Base-by-base conservation (phyloP, 2,888 invertebrate species). In the Phalera bucephala region DNA sequence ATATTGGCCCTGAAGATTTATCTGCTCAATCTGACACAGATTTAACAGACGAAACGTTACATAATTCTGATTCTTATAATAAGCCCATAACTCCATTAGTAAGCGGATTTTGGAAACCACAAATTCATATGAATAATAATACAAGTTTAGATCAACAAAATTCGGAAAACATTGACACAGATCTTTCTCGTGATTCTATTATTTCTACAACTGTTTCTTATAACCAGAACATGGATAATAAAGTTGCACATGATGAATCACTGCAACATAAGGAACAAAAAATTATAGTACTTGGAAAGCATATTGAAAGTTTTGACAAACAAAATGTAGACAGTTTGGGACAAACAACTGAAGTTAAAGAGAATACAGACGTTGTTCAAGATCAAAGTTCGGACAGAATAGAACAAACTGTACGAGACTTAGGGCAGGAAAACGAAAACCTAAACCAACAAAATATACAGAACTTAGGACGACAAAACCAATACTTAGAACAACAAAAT, bases 1-100 rank as follows among this genome's bases (percentile, higher is more conserved):
- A 72, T 48, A 67, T 72, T 29, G 54, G 55, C 4, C 45, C 64
- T 17, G 69, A 71, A 26, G 64, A 60, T 25, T 13, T 38, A 26
- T 17, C 28, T n/a, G 27, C 9, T 29, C 0, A 8, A 17, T 15
- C 14, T 15, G 13, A 10, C 13, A 6, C 21, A 4, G 22, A 31
- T 10, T 7, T 40, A 31, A 31, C 30, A n/a, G 8, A 14, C 36
- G 3, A 37, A 14, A 27, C 13, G n/a, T 5, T n/a, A 5, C 5
- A 2, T 9, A 2, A n/a, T 14, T 11, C 13, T 2, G 14, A 13
- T 12, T 11, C 6, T 25, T 3, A 14, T 27, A 27, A 27, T 5
- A 12, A 25, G 8, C 27, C 1, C 14, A 13, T 9, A 5, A 13
- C 14, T 4, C 27, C 27, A n/a, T 12, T 13, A 9, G 17, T n/a